Base-by-base conservation (phyloP, 2,113 vertebrate species). In the Tupaia tana region DNA sequence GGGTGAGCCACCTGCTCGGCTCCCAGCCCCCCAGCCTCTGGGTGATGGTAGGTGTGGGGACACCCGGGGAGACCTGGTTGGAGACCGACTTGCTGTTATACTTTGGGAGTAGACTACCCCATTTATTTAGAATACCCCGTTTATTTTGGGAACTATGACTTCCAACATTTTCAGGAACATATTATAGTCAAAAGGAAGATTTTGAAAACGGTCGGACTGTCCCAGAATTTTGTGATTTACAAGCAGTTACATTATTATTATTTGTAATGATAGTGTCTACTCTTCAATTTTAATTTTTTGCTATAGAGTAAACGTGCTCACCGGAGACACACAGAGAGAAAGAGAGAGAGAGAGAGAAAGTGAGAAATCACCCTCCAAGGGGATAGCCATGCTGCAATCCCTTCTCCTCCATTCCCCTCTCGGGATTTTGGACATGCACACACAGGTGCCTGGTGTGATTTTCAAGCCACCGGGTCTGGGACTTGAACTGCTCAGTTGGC, bases 141-240 rank as follows among this genome's bases (percentile, higher is more conserved):
- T 77, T 27, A 34, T 22, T 85, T 85, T 43, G 70, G n/a, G 29
- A 52, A 67, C 69, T 75, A 18, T 94, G 56, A 84, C 56, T 71
- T 69, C 74, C 5, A 69, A 93, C 70, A 86, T 70, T 82, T 93
- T 92, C n/a, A 67, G 88, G 9, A 90, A 82, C 7, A 58, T 61
- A 58, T 34, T 66, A 70, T 67, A 78, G 59, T 95, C 34, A 88
- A 79, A 88, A 92, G 71, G 89, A 94, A 82, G 70, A 83, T 43
- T 66, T 27, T 24, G 31, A 27, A 86, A 63, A 58, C 9, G 86
- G 61, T 18, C 77, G 27, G 86, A 54, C 0, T 56, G 58, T 81
- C 14, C 59, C 43, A 74, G 66, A 81, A 14, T 69, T 63, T 61
- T 93, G 34, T 77, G 74, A 71, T 66, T 91, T 75, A 74, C 2